Percentiles rank a stretch among this genome's conserved stretches.
phyloP scores from a whole-genome alignment of 2,888 invertebrate species.

The Melanargia galathea region DNA sequence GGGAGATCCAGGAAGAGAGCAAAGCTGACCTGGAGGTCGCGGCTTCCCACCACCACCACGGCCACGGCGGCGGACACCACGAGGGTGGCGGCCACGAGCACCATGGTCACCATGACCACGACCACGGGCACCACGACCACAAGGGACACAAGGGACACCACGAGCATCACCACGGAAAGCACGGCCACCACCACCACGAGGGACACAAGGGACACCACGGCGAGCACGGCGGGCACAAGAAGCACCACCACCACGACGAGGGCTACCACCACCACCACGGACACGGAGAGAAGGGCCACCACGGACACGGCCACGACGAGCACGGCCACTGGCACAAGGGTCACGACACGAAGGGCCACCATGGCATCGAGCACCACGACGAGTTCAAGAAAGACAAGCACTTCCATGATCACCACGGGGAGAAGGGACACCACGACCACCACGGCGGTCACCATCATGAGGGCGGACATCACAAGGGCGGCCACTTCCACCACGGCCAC shows the following conservation, averaged over 20 bases:
- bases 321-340: conserved; percentile 90
- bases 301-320: conserved; percentile 78
- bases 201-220: conserved; percentile 83
- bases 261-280: conserved; percentile 84
- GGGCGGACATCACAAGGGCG: conserved; percentile 90
- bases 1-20: conserved; percentile 76
- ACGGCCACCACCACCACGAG: conserved; percentile 85
- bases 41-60: conserved; percentile 86
- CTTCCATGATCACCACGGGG: conserved; percentile 92
- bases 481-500: conserved; percentile 89
- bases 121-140: conserved; percentile 89
- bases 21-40: conserved; percentile 81
- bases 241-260: conserved; percentile 84
- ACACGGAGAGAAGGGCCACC: conserved; percentile 85
- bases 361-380: conserved; percentile 90
- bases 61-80: conserved; percentile 84
- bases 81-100: conserved; percentile 68
- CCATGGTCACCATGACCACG: conserved; percentile 44
- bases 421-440: conserved; percentile 88
- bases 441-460: conserved; percentile 90
- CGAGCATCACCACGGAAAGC: conserved; percentile 78
- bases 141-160: conserved; percentile 74
- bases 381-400: conserved; percentile 93
- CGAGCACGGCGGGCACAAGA: conserved; percentile 77
- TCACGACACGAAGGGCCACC: conserved; percentile 92